Evolutionary conservation across 2,888 invertebrate species (phyloP), one percentile per base, ranked within the genome.

Genomic region (Temnothorax ravouxi): DNA sequence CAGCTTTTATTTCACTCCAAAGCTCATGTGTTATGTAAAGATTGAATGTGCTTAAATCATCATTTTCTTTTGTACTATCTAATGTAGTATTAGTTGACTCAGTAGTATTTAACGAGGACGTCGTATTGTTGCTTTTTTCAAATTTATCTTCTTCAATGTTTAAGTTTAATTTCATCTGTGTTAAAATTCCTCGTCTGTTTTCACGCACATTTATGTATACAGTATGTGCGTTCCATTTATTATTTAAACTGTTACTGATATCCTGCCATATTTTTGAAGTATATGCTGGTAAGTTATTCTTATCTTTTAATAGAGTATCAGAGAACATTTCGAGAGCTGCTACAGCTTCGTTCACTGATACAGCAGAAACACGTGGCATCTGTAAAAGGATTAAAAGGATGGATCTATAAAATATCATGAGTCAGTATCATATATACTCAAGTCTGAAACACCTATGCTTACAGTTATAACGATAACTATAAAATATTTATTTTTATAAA

Each of bases 151-250:
- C n/a, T 64, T 41, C n/a, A 64, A 64, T 64, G 6, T 64, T 21
- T 64, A 41, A 41, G 15, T 64, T 64, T 66, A 47, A 66, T 29
- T 66, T 66, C 4, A 47, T 66, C 25, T 29, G 21, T 21, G 44
- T 18, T 8, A 66, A 25, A 66, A 66, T 47, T 44, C 2, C 1
- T 21, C 66, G 3, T 25, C 47, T 66, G 15, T 66, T 9, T 44
- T 47, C 25, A 66, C 44, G 44, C 9, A 66, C 47, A 66, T 44
- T 66, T 66, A 29, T 66, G 47, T 62, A 62, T n/a, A 62, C n/a
- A 11, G 0, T 29, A 47, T 25, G 44, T 44, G 44, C 15, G 18
- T 66, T 66, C 44, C 66, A 66, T 18, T 66, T 66, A 25, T 66
- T 47, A 25, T 47, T 25, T 2, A 47, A 47, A 29, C 4, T 15